phyloP scores from a whole-genome alignment of 2,113 vertebrate genomes.

The Chaenogobius annularis region DNA sequence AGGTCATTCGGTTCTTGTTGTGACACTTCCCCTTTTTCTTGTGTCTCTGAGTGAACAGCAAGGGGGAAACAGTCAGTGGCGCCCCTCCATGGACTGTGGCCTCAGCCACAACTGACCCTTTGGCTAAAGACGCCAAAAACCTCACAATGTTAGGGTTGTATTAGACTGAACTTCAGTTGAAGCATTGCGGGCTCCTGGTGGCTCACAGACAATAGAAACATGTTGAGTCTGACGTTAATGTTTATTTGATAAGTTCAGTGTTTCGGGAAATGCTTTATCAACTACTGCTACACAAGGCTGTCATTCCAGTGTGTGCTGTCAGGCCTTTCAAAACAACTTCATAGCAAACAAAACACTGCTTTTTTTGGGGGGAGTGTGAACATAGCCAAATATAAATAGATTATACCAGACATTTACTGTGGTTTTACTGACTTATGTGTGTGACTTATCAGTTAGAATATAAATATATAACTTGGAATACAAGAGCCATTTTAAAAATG shows the following conservation, averaged over 20 bases:
- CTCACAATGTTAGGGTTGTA: conserved; percentile 3
- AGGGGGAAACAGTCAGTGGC: conserved; percentile 57
- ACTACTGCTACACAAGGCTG: conserved; percentile 1
- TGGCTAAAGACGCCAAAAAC: conserved; percentile 12
- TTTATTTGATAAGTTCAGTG: conserved; percentile 3
- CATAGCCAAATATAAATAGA: not conserved
- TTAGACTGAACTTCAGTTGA: not conserved
- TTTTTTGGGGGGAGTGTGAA: not conserved
- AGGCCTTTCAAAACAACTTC: not conserved
- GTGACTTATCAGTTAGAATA: not conserved
- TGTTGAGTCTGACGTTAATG: conserved; percentile 2
- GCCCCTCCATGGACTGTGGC: conserved; percentile 64
- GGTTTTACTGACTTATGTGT: not conserved
- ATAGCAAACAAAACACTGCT: not conserved
- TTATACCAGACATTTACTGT: not conserved
- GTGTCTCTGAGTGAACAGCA: conserved; percentile 50
- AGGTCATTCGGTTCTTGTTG: conserved; percentile 51
- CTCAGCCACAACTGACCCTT: conserved; percentile 59
- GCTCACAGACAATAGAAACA: not conserved
- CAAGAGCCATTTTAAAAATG: too few relatives aligned
- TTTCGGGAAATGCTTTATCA: conserved; percentile 7
- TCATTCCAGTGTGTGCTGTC: conserved; percentile 1
- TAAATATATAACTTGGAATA: not conserved
- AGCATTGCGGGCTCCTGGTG: not conserved
- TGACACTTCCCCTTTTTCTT: conserved; percentile 37